These are phyloP conservation scores for Latheticus oryzae DNA, from an alignment of 2,888 invertebrate genomes.

Conservation along the genomic window DNA sequence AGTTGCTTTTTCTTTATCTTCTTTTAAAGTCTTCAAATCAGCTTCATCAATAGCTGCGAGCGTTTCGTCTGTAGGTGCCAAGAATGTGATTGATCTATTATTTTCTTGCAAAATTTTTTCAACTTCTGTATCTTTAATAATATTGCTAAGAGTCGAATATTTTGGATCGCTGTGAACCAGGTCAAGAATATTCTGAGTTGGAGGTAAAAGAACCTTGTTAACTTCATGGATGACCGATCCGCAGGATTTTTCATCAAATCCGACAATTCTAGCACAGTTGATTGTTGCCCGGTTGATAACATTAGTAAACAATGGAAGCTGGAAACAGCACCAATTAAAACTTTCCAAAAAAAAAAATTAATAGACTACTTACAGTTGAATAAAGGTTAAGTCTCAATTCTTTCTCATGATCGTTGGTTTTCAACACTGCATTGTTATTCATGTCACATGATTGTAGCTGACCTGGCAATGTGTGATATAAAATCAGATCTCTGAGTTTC, in stretches of 20 bases:
- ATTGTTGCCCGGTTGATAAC: conserved; percentile 73
- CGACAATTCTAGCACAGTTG: conserved; percentile 74
- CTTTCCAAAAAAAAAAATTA: no score
- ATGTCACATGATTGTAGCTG: conserved; percentile 70
- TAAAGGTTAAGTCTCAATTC: conserved; percentile 72
- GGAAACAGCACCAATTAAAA: no score
- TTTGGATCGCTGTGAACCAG: conserved; percentile 64
- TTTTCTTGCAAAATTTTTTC: conserved; percentile 65
- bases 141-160: conserved; percentile 64
- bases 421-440: conserved; percentile 68
- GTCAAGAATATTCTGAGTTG: conserved; percentile 67
- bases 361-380: conserved; percentile 67
- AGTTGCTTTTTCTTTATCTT: conserved; percentile 67
- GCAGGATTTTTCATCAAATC: conserved; percentile 74
- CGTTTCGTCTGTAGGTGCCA: conserved; percentile 71
- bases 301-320: conserved; percentile 69
- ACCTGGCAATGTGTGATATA: conserved; percentile 73
- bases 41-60: conserved; percentile 67
- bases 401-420: conserved; percentile 64
- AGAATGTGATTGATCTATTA: conserved; percentile 68
- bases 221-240: conserved; percentile 76
- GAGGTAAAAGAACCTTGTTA: conserved; percentile 70
- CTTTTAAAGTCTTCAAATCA: conserved; percentile 64
- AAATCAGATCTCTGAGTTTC: conserved; percentile 70
- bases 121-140: conserved; percentile 66